These are phyloP conservation scores for Agrilus cyanescens DNA, from an alignment of 2,888 invertebrate genomes.

Conservation along the genomic window DNA sequence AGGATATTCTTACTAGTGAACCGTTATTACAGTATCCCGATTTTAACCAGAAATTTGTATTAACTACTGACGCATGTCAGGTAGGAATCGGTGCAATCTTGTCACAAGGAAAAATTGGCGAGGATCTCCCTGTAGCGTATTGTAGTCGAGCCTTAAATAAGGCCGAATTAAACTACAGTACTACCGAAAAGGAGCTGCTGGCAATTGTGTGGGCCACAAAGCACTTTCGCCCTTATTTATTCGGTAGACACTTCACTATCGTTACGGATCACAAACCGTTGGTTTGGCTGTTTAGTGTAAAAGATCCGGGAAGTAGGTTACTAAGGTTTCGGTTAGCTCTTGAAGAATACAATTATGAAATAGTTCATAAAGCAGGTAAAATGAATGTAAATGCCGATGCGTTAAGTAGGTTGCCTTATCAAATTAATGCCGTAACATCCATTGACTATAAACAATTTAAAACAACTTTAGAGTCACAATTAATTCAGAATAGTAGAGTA, in stretches of 20 bases:
- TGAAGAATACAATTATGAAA: constrained; percentile 25
- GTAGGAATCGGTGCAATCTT: too few relatives aligned
- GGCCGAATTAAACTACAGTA: constrained; percentile 26
- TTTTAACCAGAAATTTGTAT: too few relatives aligned
- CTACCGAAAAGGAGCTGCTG: constrained; percentile 28
- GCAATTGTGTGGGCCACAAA: constrained; percentile 26
- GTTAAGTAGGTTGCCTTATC: constrained; percentile 11
- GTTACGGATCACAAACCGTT: too few relatives aligned
- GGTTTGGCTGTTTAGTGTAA: constrained; percentile 24
- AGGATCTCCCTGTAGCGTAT: too few relatives aligned
- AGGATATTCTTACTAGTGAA: constrained; percentile 8
- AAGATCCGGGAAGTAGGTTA: constrained; percentile 22
- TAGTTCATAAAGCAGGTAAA: constrained; percentile 20
- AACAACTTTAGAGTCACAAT: too few relatives aligned
- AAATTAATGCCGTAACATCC: constrained; percentile 2
- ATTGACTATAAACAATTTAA: constrained; percentile 10
- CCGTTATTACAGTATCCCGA: too few relatives aligned
- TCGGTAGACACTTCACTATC: too few relatives aligned
- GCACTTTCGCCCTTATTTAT: constrained; percentile 29
- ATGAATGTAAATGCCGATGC: constrained; percentile 24
- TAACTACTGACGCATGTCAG: too few relatives aligned
- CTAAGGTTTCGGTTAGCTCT: constrained; percentile 22
- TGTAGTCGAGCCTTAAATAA: too few relatives aligned
- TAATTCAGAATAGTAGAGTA: too few relatives aligned
- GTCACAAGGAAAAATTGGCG: constrained; percentile 24